These are phyloP conservation scores for Erethizon dorsatum DNA, from an alignment of 2,797 vertebrate species.

Conservation along the genomic window DNA sequence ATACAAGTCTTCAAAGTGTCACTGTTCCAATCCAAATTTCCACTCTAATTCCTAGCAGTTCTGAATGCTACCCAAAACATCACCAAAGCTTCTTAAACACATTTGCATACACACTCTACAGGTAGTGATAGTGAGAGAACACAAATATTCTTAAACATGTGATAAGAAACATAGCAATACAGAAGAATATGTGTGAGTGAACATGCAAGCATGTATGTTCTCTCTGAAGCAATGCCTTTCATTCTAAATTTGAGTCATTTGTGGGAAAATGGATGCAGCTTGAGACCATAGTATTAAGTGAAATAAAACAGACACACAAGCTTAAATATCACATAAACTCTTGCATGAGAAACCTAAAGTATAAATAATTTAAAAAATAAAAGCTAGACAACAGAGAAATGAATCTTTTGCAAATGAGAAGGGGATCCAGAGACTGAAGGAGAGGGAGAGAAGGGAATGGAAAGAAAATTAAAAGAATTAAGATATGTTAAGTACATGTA, in stretches of 20 bases:
- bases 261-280: neutral
- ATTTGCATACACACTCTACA: neutral
- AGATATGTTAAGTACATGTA: neutral
- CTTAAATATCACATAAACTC: neutral
- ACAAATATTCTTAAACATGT: neutral
- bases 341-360: neutral
- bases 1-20: conserved; percentile 75
- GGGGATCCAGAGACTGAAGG: neutral
- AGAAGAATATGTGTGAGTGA: neutral
- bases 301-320: neutral
- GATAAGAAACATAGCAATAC: neutral
- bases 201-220: neutral
- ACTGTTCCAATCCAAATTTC: conserved; percentile 67
- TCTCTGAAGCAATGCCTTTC: neutral
- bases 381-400: neutral
- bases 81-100: neutral
- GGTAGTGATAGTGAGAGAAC: neutral
- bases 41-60: conserved; percentile 10
- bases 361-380: neutral
- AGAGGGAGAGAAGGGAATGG: neutral
- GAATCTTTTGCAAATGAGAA: neutral
- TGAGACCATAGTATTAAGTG: neutral
- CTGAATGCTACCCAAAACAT: neutral
- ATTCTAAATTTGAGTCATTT: neutral
- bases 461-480: neutral